phyloP scores from a whole-genome alignment of 2,888 invertebrate genomes.

The Unio pictorum region DNA sequence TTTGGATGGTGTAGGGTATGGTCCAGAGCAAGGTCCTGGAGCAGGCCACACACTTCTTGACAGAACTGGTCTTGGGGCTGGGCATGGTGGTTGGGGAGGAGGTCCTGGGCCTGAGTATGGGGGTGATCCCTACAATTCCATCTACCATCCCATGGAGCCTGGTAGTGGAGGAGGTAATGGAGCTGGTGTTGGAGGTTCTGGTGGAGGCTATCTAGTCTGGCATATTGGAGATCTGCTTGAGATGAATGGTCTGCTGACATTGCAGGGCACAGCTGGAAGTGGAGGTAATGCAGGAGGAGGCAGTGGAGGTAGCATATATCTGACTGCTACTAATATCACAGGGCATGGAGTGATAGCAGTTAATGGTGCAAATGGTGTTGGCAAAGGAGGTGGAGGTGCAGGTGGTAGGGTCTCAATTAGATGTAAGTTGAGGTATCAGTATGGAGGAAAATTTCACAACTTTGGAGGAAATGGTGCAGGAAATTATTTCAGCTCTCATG shows the following conservation, averaged over 20 bases:
- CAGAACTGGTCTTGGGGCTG: conserved; percentile 44
- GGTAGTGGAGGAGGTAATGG: conserved; percentile 56
- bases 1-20: conserved; percentile 46
- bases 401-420: conserved; percentile 54
- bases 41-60: conserved; percentile 36
- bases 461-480: conserved; percentile 51
- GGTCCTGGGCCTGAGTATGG: conserved; percentile 43
- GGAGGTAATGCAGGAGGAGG: conserved; percentile 53
- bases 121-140: conserved; percentile 49
- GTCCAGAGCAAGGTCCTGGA: conserved; percentile 43
- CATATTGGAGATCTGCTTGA: conserved; percentile 48
- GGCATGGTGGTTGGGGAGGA: conserved; percentile 54
- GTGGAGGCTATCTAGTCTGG: conserved; percentile 56
- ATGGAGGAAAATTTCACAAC: conserved; percentile 53
- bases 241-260: conserved; percentile 48
- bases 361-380: conserved; percentile 47
- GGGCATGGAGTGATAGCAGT: conserved; percentile 57
- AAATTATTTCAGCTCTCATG: conserved; percentile 24
- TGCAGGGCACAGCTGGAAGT: conserved; percentile 39
- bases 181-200: conserved; percentile 46
- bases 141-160: conserved; percentile 41
- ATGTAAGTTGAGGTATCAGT: conserved; percentile 52
- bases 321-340: conserved; percentile 51
- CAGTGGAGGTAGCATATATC: conserved; percentile 52
- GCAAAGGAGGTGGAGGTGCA: conserved; percentile 53